These are phyloP conservation scores for Tragelaphus imberbis DNA, from an alignment of 2,113 vertebrate genomes.

Conservation along the genomic window DNA sequence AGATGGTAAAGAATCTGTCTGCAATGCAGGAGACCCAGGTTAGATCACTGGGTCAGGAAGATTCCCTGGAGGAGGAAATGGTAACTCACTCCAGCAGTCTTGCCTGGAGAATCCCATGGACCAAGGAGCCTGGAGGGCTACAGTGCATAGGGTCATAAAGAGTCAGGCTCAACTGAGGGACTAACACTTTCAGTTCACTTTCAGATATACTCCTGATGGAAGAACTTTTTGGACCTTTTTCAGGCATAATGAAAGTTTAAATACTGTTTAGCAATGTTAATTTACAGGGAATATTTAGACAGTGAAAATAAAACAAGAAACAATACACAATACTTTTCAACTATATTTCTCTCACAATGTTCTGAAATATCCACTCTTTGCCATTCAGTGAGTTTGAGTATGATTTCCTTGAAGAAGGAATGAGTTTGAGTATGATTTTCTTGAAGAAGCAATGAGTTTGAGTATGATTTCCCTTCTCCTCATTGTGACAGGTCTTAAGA, in stretches of 20 bases:
- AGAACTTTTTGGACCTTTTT: background rate
- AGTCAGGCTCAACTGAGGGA: background rate
- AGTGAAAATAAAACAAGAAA: background rate
- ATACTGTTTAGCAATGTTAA: background rate
- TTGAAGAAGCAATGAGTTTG: background rate
- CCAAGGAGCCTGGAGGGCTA: accelerated
- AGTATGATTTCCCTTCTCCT: background rate
- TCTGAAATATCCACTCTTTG: background rate
- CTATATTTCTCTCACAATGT: background rate
- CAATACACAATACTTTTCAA: background rate
- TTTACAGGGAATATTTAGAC: background rate
- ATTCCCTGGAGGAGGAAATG: background rate
- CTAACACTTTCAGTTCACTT: background rate
- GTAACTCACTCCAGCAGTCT: background rate
- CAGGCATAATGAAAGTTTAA: background rate
- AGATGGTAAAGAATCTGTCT: background rate
- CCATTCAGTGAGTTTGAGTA: background rate
- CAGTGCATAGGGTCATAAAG: background rate
- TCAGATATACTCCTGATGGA: background rate
- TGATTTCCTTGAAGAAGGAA: background rate
- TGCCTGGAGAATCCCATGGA: background rate
- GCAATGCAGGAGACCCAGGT: background rate
- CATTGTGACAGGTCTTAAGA: background rate
- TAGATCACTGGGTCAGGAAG: background rate
- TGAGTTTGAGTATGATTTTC: background rate